Conservation (phyloP, 2,797 vertebrate genomes). For the Enteromius paludinosus region DNA sequence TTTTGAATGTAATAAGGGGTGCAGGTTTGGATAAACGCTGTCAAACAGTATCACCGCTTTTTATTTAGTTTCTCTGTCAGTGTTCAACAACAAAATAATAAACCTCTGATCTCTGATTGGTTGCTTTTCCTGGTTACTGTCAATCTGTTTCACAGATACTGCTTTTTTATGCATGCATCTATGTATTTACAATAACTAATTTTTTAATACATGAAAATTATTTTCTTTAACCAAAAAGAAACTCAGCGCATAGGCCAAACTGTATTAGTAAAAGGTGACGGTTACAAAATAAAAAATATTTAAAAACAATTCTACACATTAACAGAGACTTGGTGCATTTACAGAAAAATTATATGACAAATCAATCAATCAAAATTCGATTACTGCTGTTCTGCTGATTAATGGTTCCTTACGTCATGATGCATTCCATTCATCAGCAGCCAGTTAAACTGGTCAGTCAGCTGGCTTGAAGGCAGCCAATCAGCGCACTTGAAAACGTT, state of each 20-base stretch:
- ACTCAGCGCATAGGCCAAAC: background rate
- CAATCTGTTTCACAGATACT: background rate
- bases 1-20: background rate
- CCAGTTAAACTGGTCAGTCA: conserved; percentile 39
- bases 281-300: background rate
- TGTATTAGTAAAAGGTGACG: background rate
- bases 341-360: too few relatives aligned
- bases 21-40: background rate
- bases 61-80: background rate
- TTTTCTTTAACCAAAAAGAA: background rate
- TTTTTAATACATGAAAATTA: background rate
- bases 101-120: background rate
- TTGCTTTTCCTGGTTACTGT: background rate
- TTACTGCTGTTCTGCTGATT: background rate
- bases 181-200: background rate
- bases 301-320: background rate
- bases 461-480: conserved; percentile 50
- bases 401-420: background rate
- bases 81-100: background rate
- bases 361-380: background rate
- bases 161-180: background rate
- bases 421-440: background rate
- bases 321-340: background rate
- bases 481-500: conserved; percentile 30
- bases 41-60: background rate